Percentiles rank a stretch among this genome's conserved stretches.
phyloP scores from a whole-genome alignment of 2,797 vertebrate species.

The Hirundo rustica region DNA sequence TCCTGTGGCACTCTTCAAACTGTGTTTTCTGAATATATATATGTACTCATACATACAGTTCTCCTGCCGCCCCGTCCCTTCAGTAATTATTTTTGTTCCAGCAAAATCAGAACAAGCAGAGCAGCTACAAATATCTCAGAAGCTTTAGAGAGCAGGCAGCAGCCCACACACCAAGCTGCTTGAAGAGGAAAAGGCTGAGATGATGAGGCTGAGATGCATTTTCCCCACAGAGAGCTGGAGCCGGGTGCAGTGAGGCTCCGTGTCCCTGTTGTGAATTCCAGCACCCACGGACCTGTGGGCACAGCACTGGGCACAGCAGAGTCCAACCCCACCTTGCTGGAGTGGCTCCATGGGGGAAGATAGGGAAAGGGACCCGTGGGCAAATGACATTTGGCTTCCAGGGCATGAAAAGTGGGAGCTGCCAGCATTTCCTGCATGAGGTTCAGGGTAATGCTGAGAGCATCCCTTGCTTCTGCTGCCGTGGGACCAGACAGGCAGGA shows the following conservation, averaged over 20 bases:
- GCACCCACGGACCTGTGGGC: background rate
- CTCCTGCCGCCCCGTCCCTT: background rate
- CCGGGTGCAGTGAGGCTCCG: constrained; percentile 7
- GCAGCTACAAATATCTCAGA: constrained; percentile 50
- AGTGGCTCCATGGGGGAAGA: background rate
- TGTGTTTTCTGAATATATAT: background rate
- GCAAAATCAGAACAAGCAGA: constrained; percentile 45
- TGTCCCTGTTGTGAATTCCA: constrained; percentile 10
- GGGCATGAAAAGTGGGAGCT: background rate
- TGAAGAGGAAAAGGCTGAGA: constrained; percentile 28
- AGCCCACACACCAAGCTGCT: constrained; percentile 54
- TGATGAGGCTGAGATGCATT: constrained; percentile 58
- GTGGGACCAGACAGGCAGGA: background rate
- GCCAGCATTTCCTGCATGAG: background rate
- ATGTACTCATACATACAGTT: background rate
- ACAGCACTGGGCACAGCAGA: background rate
- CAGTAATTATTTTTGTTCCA: constrained; percentile 58
- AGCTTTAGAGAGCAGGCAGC: constrained; percentile 65
- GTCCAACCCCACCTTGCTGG: background rate
- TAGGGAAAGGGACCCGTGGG: background rate
- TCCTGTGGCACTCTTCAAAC: background rate
- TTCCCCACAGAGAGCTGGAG: constrained; percentile 19
- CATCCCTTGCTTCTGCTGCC: background rate
- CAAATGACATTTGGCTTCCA: constrained; percentile 32
- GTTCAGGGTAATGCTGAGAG: background rate